Conservation (phyloP, 2,888 invertebrate species). For the Lasiommata megera region DNA sequence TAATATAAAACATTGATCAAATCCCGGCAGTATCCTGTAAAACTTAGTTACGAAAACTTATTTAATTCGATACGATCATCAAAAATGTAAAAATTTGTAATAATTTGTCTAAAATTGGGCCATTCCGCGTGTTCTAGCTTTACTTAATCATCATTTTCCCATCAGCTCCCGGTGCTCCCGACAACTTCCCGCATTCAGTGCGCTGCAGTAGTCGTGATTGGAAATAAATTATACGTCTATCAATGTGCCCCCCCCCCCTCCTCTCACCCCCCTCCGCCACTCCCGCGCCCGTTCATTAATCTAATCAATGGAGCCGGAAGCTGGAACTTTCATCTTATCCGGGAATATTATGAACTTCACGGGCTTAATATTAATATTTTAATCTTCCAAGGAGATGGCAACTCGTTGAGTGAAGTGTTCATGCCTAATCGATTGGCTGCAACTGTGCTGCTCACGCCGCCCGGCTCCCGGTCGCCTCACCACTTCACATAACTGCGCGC, state of each 20-base stretch:
- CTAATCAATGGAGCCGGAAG: constrained; percentile 23
- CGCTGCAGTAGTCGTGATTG: constrained; percentile 33
- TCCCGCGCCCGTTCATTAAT: constrained; percentile 25
- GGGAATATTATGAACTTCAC: not conserved
- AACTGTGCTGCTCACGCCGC: no score
- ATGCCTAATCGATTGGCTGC: not conserved
- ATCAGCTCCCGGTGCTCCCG: not conserved
- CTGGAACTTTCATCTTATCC: constrained; percentile 7
- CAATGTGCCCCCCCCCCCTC: constrained; percentile 20
- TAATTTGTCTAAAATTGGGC: no score
- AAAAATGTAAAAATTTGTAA: no score
- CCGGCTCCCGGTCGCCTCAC: no score
- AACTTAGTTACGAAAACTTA: no score
- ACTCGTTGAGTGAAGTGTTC: not conserved
- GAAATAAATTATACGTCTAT: constrained; percentile 37
- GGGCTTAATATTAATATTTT: not conserved
- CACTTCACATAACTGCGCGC: no score
- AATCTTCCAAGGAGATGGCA: not conserved
- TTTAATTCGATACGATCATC: no score
- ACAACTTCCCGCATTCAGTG: constrained; percentile 30
- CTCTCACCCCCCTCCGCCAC: not conserved
- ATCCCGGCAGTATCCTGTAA: no score
- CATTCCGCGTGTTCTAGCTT: no score
- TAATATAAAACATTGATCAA: no score
- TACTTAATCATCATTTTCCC: not conserved